Base-by-base conservation (phyloP, 1,140 invertebrate species). In the Anastatus disparis region DNA sequence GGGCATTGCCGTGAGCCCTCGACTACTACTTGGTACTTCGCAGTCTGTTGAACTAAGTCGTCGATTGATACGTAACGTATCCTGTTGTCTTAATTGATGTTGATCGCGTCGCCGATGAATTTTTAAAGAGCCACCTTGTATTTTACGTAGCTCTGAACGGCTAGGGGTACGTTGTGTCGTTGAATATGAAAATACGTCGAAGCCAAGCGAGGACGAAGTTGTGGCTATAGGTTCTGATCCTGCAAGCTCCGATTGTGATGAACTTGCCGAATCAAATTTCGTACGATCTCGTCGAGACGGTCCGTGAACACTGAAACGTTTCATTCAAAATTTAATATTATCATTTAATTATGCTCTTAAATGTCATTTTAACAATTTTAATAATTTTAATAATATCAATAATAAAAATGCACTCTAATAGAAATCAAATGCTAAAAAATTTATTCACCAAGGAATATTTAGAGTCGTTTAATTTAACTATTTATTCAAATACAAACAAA, bases 101-200 rank as follows among this genome's bases (percentile, higher is more conserved):
- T 71, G 72, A 44, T 65, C 68, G 24, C 64, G 67, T 40, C 53
- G 55, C 38, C 58, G 40, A 22, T 48, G 62, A 40, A 77, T 72
- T 27, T 77, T 81, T 3, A 81, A 27, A 0, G 77, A 82, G 27
- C 79, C 79, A 17, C 76, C 71, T 20, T 79, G 73, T n/a, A 72
- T 31, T 3, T 52, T 71, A 22, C 71, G 74, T 8, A n/a, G n/a
- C 20, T 71, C 71, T 6, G 52, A 4, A 0, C 53, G 44, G 42
- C 13, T 40, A 40, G 61, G 61, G 58, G 13, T 56, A 46, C 44
- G 67, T 6, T 26, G 44, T 29, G 35, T 71, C 24, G 44, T 61
- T 63, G 59, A 29, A 15, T 10, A 44, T 53, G 1, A 70, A 75
- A n/a, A 71, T 38, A 53, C 6, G 35, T 67, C 70, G 50, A 52